These are phyloP conservation scores for Leptinotarsa peninsularis DNA, from an alignment of 2,888 invertebrate genomes.

Conservation along the genomic window DNA sequence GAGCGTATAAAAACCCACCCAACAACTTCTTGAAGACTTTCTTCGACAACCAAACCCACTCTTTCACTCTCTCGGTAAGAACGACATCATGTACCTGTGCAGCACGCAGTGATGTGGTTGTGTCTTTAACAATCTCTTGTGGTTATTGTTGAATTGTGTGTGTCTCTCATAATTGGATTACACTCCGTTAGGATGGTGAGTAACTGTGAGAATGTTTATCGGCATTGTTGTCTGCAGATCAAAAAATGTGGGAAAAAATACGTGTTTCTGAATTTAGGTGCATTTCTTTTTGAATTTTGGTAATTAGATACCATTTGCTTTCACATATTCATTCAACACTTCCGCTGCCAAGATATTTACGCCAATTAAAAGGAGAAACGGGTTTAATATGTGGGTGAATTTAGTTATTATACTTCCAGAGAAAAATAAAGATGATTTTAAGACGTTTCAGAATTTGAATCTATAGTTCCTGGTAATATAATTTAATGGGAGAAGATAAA, in stretches of 20 bases:
- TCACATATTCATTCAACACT: background rate
- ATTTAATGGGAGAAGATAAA: no score
- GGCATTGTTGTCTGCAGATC: slow-evolving; percentile 5
- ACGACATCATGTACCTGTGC: slow-evolving; percentile 31
- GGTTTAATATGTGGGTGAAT: no score
- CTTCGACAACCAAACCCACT: slow-evolving; percentile 49
- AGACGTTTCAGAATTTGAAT: no score
- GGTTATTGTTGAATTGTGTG: slow-evolving; percentile 29
- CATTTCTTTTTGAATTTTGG: background rate
- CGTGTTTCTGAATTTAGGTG: background rate
- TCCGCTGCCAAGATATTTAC: background rate
- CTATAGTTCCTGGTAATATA: no score
- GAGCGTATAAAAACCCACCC: slow-evolving; percentile 33
- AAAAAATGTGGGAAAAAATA: background rate
- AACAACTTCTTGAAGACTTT: slow-evolving; percentile 53
- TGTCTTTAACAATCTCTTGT: slow-evolving; percentile 38
- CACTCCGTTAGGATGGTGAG: slow-evolving; percentile 44
- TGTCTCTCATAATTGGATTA: slow-evolving; percentile 44
- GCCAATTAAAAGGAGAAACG: background rate
- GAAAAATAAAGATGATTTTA: no score
- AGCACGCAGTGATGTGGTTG: slow-evolving; percentile 45
- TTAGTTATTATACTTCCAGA: no score
- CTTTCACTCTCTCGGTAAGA: slow-evolving; percentile 31
- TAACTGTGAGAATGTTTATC: slow-evolving; percentile 3
- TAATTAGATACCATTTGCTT: background rate